Evolutionary conservation across 2,113 vertebrate species (phyloP).

Genomic region (Globicephala melas): DNA sequence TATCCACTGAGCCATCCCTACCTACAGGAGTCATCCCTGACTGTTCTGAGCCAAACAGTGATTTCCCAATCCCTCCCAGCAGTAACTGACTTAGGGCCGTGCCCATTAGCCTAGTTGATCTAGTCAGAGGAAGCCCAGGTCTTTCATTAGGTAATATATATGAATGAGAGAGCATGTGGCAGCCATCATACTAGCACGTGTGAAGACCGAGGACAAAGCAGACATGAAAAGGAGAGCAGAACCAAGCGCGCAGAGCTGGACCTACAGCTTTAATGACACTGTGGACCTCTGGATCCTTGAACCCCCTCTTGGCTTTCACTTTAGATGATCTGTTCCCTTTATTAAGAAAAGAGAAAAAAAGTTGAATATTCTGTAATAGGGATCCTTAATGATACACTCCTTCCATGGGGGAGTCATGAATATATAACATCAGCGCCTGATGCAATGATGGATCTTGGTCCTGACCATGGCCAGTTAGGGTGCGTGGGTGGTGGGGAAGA

Average conservation of each 20-base stretch:
- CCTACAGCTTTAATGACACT: no score
- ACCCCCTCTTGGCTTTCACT: neutral
- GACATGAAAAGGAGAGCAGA: neutral
- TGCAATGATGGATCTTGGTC: neutral
- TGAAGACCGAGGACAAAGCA: neutral
- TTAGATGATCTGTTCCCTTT: neutral
- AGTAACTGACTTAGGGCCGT: neutral
- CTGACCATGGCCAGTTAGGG: neutral
- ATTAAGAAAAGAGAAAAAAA: neutral
- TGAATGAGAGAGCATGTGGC: neutral
- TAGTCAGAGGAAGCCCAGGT: neutral
- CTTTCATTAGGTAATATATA: neutral
- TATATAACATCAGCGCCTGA: neutral
- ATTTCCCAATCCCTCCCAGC: neutral
- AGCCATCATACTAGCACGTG: no score
- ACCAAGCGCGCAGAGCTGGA: neutral
- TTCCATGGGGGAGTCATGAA: neutral
- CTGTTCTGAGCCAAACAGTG: neutral
- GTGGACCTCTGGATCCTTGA: neutral
- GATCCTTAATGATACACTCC: neutral
- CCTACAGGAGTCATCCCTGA: no score
- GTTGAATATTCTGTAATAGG: neutral
- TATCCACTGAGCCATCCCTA: neutral
- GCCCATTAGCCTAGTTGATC: neutral
- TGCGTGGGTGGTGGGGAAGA: accelerated